Conservation (phyloP, 1,140 invertebrate species). For the Schlechtendalia chinensis region DNA sequence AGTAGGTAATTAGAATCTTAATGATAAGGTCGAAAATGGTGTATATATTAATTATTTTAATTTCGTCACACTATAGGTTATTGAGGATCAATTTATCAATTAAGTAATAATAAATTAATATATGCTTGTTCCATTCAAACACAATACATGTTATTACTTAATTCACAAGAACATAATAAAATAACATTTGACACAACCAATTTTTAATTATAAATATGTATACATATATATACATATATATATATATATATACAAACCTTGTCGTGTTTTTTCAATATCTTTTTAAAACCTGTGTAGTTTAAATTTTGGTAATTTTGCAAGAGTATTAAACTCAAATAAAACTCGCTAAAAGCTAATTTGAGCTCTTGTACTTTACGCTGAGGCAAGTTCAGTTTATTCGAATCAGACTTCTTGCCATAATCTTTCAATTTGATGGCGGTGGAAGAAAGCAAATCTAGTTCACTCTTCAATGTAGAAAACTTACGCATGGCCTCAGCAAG, state of each 20-base stretch:
- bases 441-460: conserved; percentile 60
- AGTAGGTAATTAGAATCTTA: background rate
- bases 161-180: too few species aligned
- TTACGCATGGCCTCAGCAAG: conserved; percentile 82
- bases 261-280: conserved; percentile 93
- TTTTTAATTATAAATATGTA: too few species aligned
- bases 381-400: conserved; percentile 60
- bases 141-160: too few species aligned
- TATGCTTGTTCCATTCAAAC: too few species aligned
- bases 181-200: too few species aligned
- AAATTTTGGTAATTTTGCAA: conserved; percentile 73
- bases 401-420: conserved; percentile 48
- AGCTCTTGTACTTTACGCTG: conserved; percentile 76
- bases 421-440: conserved; percentile 32
- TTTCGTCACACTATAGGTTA: background rate
- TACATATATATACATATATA: conserved; percentile 13
- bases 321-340: conserved; percentile 84
- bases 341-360: conserved; percentile 88
- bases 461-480: conserved; percentile 72
- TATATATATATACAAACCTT: conserved; percentile 62
- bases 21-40: too few species aligned
- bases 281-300: conserved; percentile 89
- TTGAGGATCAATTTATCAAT: background rate
- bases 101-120: background rate
- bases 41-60: too few species aligned